Evolutionary conservation across 2,113 vertebrate species (phyloP), one percentile per base, ranked within the genome.

Genomic region (Meleagris gallopavo): DNA sequence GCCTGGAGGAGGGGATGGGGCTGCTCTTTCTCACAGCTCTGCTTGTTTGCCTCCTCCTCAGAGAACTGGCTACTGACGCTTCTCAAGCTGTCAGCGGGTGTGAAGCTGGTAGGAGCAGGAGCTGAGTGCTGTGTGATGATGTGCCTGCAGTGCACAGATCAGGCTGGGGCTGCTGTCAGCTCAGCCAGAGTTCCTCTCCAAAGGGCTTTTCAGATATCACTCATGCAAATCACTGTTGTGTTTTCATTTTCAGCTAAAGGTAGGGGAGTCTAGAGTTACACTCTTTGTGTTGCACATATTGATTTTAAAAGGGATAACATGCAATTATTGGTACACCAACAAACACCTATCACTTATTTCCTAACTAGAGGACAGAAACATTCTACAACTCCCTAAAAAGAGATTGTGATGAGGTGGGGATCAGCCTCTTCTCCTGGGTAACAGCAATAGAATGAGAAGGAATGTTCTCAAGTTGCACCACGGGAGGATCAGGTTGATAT

Each of bases 161-260:
- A 66, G 81, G 12, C 84, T 57, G 30, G 0, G 2, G 58, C 60
- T 0, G 0, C 6, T 70, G 84, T 75, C n/a, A 65, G 40, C 40
- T 82, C 81, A 73, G 65, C 27, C 61, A 93, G 57, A 27, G 24
- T n/a, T 24, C 36, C 10, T 86, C 62, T 80, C 85, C 64, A 77
- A 91, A 91, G 21, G 38, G 38, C 75, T 89, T 90, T 73, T 83
- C 79, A 94, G 58, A 17, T 70, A 67, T 86, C 6, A 0, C 45
- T 61, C 29, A 4, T 0, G 2, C 83, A 52, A 86, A 75, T 76
- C 69, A 11, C 32, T 52, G 25, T 36, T 61, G 34, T 12, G 13
- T 94, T 93, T 95, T 79, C 40, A 29, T 34, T 16, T 70, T 11
- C 43, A 84, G 50, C 40, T 36, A 80, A 36, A 0, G 0, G 64